Evolutionary conservation across 2,113 vertebrate genomes (phyloP).

Genomic region (Haemorhous mexicanus): DNA sequence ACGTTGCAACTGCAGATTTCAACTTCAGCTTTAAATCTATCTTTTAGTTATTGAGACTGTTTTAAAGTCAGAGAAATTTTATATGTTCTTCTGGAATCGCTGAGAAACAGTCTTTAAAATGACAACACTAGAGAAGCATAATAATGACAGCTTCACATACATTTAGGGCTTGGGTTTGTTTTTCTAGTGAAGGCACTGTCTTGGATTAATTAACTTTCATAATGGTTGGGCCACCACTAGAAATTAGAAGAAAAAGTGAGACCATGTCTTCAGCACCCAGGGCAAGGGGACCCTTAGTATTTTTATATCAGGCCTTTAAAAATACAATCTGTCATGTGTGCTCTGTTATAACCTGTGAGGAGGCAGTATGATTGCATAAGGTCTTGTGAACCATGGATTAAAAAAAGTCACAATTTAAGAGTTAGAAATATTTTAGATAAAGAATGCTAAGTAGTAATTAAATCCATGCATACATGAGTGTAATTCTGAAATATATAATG

Average conservation of each 20-base stretch:
- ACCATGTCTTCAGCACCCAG: not conserved
- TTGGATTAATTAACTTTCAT: not conserved
- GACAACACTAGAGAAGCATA: not conserved
- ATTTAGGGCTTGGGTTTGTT: not conserved
- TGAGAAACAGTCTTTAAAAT: not conserved
- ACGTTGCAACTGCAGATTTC: not conserved
- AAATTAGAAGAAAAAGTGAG: not conserved
- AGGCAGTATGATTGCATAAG: not conserved
- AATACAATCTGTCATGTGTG: not conserved
- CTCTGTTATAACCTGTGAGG: not conserved
- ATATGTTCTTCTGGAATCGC: not conserved
- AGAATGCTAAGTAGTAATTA: not conserved
- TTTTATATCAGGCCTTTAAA: not conserved
- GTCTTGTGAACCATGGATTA: not conserved
- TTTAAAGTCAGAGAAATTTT: not conserved
- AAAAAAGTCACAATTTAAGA: not conserved
- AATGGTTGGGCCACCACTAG: not conserved
- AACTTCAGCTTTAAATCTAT: not conserved
- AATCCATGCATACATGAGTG: not conserved
- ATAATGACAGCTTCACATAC: not conserved
- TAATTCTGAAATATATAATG: not conserved
- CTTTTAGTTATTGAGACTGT: not conserved
- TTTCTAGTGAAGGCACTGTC: not conserved
- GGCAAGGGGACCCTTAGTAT: not conserved
- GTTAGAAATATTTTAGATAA: not conserved